Conservation (phyloP, 2,888 invertebrate genomes). For the Prosopocoilus inquinatus region DNA sequence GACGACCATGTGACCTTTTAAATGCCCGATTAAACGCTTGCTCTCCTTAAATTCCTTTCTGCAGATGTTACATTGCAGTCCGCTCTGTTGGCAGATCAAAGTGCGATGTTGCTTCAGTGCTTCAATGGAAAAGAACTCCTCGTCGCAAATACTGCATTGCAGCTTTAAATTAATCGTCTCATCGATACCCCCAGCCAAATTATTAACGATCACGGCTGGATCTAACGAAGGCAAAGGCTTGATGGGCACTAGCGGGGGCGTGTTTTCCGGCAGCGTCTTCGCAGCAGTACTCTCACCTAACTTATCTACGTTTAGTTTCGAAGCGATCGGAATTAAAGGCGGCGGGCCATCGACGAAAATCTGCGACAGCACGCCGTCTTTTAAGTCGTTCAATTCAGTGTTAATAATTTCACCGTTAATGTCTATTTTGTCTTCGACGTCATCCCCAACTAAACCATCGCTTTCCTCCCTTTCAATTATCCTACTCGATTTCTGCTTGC, state of each 20-base stretch:
- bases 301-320: slow-evolving; percentile 17
- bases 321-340: slow-evolving; percentile 41
- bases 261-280: slow-evolving; percentile 32
- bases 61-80: slow-evolving; percentile 44
- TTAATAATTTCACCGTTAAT: slow-evolving; percentile 5
- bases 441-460: slow-evolving; percentile 1
- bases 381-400: not conserved
- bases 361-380: slow-evolving; percentile 7
- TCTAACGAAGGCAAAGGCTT: slow-evolving; percentile 33
- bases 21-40: slow-evolving; percentile 43
- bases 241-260: slow-evolving; percentile 46
- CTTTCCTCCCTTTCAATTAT: slow-evolving; percentile 23
- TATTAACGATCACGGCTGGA: slow-evolving; percentile 26
- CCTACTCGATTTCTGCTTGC: slow-evolving; percentile 22
- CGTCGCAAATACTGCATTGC: slow-evolving; percentile 37
- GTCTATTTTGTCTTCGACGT: slow-evolving; percentile 7
- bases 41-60: slow-evolving; percentile 42
- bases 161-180: slow-evolving; percentile 32
- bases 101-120: slow-evolving; percentile 38
- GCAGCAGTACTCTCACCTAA: not conserved
- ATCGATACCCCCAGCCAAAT: slow-evolving; percentile 30
- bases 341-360: slow-evolving; percentile 38
- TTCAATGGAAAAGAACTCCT: slow-evolving; percentile 37
- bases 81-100: slow-evolving; percentile 33
- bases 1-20: slow-evolving; percentile 45